These are phyloP conservation scores for Galeruca laticollis DNA, from an alignment of 2,888 invertebrate genomes.

Conservation along the genomic window DNA sequence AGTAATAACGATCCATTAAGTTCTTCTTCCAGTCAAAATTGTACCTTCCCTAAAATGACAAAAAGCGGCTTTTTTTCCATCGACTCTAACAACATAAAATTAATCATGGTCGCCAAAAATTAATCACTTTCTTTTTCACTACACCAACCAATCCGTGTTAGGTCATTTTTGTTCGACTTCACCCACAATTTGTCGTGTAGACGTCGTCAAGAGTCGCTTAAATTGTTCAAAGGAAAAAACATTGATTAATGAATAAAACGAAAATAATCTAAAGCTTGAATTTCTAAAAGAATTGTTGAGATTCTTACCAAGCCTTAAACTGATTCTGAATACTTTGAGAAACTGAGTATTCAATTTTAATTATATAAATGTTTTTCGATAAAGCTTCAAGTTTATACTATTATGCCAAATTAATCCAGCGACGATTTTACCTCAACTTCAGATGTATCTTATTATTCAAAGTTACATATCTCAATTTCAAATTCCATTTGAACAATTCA, in stretches of 20 bases:
- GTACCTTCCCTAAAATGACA: background rate
- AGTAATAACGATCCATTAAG: background rate
- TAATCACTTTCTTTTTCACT: conserved; percentile 30
- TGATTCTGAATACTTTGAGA: background rate
- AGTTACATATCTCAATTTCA: no score
- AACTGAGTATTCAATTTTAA: no score
- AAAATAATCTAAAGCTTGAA: background rate
- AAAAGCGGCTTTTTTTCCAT: conserved; percentile 3
- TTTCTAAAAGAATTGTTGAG: background rate
- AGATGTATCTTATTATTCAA: no score
- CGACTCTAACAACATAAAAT: background rate
- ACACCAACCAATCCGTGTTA: conserved; percentile 25
- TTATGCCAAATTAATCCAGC: no score
- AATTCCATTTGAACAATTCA: no score
- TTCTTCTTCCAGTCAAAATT: conserved; percentile 31
- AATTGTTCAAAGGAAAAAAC: conserved; percentile 34
- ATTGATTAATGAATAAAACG: conserved; percentile 32
- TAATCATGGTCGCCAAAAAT: conserved; percentile 22
- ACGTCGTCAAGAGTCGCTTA: conserved; percentile 32
- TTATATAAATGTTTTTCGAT: no score
- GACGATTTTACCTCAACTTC: no score
- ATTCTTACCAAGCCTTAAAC: background rate
- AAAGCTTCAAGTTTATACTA: no score
- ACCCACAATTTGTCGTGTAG: conserved; percentile 43
- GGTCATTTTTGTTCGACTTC: conserved; percentile 33